Percentiles rank a stretch among this genome's conserved stretches.
Evolutionary conservation across 2,888 invertebrate genomes (phyloP).

Genomic region (Epirrhoe tristata): DNA sequence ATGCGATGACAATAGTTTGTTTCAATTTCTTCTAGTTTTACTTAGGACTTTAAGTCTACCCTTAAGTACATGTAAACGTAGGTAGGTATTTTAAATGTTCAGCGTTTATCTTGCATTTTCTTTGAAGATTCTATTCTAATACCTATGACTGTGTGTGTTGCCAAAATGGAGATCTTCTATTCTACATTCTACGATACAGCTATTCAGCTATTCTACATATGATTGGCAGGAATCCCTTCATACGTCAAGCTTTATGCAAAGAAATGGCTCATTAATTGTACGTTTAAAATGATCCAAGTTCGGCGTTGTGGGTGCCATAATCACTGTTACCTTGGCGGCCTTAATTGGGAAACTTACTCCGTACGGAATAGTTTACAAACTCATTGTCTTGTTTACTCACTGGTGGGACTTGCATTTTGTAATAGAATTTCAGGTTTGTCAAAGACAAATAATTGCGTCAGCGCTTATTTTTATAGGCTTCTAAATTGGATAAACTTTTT

Average conservation of each 20-base stretch:
- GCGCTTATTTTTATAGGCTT: too few relatives aligned
- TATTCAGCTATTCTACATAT: too few relatives aligned
- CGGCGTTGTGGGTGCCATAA: conserved; percentile 45
- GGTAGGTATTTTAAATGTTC: too few relatives aligned
- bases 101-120: too few relatives aligned
- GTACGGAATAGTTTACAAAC: conserved; percentile 49
- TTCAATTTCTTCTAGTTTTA: background rate
- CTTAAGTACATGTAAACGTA: too few relatives aligned
- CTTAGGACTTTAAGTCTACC: background rate
- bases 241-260: background rate
- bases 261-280: conserved; percentile 9
- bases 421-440: conserved; percentile 10
- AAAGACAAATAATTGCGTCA: background rate
- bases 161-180: too few relatives aligned
- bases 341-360: conserved; percentile 57
- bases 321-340: conserved; percentile 47
- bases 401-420: conserved; percentile 22
- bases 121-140: too few relatives aligned
- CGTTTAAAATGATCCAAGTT: conserved; percentile 42
- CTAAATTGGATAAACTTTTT: too few relatives aligned
- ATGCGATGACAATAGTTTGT: background rate
- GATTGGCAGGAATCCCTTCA: background rate
- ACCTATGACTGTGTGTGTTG: too few relatives aligned
- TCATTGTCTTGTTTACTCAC: conserved; percentile 56
- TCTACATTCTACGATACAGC: too few relatives aligned